Conservation (phyloP, 1,140 invertebrate species). For the Drosophila lini region DNA sequence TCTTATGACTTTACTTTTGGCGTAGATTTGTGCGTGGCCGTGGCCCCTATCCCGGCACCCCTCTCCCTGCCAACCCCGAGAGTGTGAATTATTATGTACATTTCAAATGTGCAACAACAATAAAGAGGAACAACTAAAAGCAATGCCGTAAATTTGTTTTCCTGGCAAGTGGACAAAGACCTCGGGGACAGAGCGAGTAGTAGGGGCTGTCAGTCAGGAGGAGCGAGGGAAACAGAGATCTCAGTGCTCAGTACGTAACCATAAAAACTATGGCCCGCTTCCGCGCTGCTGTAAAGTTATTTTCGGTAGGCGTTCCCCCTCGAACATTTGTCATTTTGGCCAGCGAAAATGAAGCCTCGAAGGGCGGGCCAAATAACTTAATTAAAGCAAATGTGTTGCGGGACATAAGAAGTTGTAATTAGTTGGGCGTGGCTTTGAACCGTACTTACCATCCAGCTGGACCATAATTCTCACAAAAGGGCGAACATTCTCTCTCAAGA, state of each 20-base stretch:
- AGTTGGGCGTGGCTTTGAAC: constrained; percentile 60
- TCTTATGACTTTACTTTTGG: constrained; percentile 81
- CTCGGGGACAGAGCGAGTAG: constrained; percentile 33
- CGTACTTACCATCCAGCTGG: constrained; percentile 60
- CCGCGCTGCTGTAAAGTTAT: constrained; percentile 64
- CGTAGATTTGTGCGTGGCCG: constrained; percentile 54
- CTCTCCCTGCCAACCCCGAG: constrained; percentile 2
- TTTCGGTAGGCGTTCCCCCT: constrained; percentile 64
- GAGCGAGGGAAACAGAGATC: constrained; percentile 1
- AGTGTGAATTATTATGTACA: constrained; percentile 80
- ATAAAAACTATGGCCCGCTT: constrained; percentile 71
- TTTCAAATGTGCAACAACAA: constrained; percentile 78
- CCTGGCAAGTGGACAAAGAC: constrained; percentile 54
- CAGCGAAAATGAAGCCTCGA: background rate
- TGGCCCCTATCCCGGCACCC: constrained; percentile 18
- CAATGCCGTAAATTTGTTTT: constrained; percentile 80
- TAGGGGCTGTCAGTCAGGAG: constrained; percentile 1
- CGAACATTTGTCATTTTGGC: constrained; percentile 71
- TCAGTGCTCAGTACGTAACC: constrained; percentile 20
- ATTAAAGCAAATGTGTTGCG: constrained; percentile 77
- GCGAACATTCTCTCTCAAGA: background rate
- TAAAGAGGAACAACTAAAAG: constrained; percentile 73
- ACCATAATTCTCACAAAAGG: constrained; percentile 29
- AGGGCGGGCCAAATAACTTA: constrained; percentile 60
- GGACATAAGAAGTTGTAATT: constrained; percentile 75